A percentile compares a stretch with the other conserved stretches of the same genome.
phyloP scores from a whole-genome alignment of 2,797 vertebrate species.

The Gastrophryne carolinensis region DNA sequence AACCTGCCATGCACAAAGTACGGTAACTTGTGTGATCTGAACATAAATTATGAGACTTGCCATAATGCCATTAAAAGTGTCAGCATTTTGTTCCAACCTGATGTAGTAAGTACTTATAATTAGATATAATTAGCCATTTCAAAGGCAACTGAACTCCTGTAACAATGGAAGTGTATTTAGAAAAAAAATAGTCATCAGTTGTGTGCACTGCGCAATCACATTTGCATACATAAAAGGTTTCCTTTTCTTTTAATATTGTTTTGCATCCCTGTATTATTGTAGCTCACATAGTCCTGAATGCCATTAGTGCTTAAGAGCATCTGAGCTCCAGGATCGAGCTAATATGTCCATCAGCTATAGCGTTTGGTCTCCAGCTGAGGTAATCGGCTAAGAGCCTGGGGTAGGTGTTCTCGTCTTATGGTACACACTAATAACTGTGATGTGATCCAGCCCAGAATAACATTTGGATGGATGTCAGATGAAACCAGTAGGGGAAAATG shows the following conservation, averaged over 20 bases:
- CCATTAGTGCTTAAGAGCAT: slow-evolving; percentile 34
- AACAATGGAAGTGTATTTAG: slow-evolving; percentile 52
- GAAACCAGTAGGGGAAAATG: not conserved
- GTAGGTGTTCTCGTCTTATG: not conserved
- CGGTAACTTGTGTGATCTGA: slow-evolving; percentile 28
- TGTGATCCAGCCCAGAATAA: slow-evolving; percentile 2
- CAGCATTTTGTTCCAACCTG: slow-evolving; percentile 43
- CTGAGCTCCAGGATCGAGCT: slow-evolving; percentile 7
- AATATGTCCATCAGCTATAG: slow-evolving; percentile 24
- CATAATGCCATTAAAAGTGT: slow-evolving; percentile 38
- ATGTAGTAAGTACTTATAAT: slow-evolving; percentile 54
- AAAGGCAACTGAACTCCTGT: slow-evolving; percentile 43
- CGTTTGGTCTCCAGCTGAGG: slow-evolving; percentile 10
- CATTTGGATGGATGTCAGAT: slow-evolving; percentile 2
- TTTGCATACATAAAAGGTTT: slow-evolving; percentile 46
- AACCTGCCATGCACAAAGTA: not conserved
- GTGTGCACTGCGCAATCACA: slow-evolving; percentile 35
- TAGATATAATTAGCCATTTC: slow-evolving; percentile 51
- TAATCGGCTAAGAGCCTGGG: not conserved
- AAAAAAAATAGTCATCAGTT: slow-evolving; percentile 44
- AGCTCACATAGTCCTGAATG: not conserved
- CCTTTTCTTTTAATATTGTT: slow-evolving; percentile 41
- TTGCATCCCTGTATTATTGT: slow-evolving; percentile 38
- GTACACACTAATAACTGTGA: not conserved
- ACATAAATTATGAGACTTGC: slow-evolving; percentile 46